Evolutionary conservation across 2,888 invertebrate species (phyloP).

Genomic region (Hedya salicella): DNA sequence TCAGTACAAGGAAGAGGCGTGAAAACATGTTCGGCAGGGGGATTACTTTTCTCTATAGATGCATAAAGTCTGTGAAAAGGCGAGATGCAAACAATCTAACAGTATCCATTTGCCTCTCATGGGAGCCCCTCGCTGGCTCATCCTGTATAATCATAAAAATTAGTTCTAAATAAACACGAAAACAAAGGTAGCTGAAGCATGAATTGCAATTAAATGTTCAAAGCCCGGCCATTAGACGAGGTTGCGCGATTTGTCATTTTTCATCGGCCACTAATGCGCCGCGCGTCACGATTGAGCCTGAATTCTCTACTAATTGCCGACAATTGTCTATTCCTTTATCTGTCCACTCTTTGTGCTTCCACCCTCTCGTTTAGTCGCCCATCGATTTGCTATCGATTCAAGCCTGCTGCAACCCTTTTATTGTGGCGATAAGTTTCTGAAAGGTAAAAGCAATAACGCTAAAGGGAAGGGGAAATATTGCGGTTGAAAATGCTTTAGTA

Average conservation of each 20-base stretch:
- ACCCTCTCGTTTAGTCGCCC: conserved; percentile 48
- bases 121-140: too few species aligned
- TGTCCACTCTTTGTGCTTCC: conserved; percentile 64
- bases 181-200: conserved; percentile 19
- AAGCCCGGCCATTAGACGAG: conserved; percentile 12
- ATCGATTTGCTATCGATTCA: conserved; percentile 47
- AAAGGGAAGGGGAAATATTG: conserved; percentile 25
- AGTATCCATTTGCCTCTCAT: too few species aligned
- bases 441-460: conserved; percentile 39
- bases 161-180: conserved; percentile 6
- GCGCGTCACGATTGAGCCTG: conserved; percentile 66
- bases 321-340: conserved; percentile 71
- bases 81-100: too few species aligned
- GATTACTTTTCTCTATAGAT: too few species aligned
- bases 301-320: conserved; percentile 72
- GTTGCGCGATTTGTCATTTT: conserved; percentile 42
- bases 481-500: conserved; percentile 17
- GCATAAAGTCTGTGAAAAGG: too few species aligned
- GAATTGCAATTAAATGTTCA: conserved; percentile 25
- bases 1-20: too few species aligned
- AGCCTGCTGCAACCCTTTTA: conserved; percentile 60
- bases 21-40: too few species aligned
- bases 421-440: conserved; percentile 26
- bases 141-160: neutral
- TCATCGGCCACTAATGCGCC: conserved; percentile 67